phyloP scores from a whole-genome alignment of 35 echinoderm and acorn worm species.

The Ophioderma brevispina region DNA sequence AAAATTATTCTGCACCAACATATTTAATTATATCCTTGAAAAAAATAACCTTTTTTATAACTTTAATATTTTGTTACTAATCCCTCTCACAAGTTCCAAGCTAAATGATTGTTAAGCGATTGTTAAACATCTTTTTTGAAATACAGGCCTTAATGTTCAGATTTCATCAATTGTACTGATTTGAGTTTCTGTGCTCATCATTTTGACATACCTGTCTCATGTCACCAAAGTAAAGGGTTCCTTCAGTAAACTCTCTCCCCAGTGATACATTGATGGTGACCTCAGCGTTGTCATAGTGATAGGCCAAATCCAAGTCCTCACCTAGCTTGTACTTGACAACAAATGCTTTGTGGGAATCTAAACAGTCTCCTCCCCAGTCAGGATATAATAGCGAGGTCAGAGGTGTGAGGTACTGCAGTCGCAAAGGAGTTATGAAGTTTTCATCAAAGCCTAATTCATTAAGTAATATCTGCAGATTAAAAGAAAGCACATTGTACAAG shows the following conservation, averaged over 20 bases:
- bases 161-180: too few relatives aligned
- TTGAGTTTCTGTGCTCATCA: too few relatives aligned
- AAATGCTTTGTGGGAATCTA: conserved; percentile 96
- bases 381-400: conserved; percentile 78
- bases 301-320: conserved; percentile 88
- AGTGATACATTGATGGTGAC: conserved; percentile 94
- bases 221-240: conserved; percentile 88
- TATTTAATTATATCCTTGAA: too few relatives aligned
- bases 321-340: conserved; percentile 96
- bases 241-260: conserved; percentile 84
- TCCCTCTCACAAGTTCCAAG: too few relatives aligned
- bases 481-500: too few relatives aligned
- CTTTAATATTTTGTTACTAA: too few relatives aligned
- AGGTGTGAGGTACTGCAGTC: conserved; percentile 66
- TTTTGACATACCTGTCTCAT: conserved; percentile 90
- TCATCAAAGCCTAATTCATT: conserved; percentile 92
- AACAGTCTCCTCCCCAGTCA: conserved; percentile 63
- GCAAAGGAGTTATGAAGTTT: conserved; percentile 73
- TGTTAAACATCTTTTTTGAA: too few relatives aligned
- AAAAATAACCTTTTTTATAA: too few relatives aligned
- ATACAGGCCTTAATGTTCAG: too few relatives aligned
- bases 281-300: conserved; percentile 98
- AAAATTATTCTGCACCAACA: too few relatives aligned
- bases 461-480: conserved; percentile 67
- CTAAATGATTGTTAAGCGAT: too few relatives aligned